Base-by-base conservation (phyloP, 2,113 vertebrate species). In the Rafetus swinhoei region DNA sequence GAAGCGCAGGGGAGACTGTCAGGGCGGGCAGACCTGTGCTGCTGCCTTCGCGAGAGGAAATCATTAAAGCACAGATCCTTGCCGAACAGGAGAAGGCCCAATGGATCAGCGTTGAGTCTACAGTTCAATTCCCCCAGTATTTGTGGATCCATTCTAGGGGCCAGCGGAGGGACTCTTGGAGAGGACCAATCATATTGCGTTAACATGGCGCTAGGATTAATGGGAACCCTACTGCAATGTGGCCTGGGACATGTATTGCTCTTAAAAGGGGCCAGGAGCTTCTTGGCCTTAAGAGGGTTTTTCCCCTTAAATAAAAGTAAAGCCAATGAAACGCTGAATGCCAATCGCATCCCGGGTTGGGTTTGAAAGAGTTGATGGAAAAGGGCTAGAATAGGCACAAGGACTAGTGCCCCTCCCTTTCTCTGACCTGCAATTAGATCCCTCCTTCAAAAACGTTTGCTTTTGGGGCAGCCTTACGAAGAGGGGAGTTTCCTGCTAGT, bases 1-100 rank as follows among this genome's bases (percentile, higher is more conserved):
- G 93, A 94, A 97, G 59, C 59, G 14, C 25, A 45, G 86, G 87
- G 45, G 12, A 56, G 0, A 25, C 2, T 1, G 12, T 87, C 80
- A 87, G 90, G 7, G 2, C 4, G 12, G 13, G 1, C 8, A 52
- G 56, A 14, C 14, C 16, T 2, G 2, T 12, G 0, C 19, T 7
- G 24, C 62, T 35, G 29, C 84, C 39, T 11, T 54, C 32, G 24
- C 79, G 15, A 4, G 35, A 9, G 3, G 83, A 50, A 4, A 55
- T n/a, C 9, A 6, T 2, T 50, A 13, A 50, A n/a, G 55, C 55
- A 57, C 11, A 22, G 32, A 55, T 25, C 55, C 65, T 27, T 45
- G 35, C 55, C 21, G 21, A 55, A 54, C 65, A 22, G 22, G 74
- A 35, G 50, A 59, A 16, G 7, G 54, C 16, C 80, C 83, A 16